Conservation (phyloP, 2,888 invertebrate species). For the Frankliniella fusca region DNA sequence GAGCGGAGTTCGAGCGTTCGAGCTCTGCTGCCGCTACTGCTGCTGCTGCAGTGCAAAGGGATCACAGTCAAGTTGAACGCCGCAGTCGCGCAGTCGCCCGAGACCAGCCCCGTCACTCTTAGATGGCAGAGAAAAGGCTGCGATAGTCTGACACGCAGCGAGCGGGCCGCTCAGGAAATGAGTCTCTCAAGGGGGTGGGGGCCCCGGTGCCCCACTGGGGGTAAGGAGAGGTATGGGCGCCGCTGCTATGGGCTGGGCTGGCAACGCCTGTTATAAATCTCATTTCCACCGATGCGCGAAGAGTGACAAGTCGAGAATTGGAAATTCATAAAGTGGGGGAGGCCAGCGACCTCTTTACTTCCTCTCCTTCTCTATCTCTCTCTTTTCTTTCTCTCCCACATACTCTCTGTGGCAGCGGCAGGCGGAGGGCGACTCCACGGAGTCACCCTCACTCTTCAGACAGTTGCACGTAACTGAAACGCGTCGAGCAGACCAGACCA, state of each 20-base stretch:
- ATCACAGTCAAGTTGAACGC: too few species aligned
- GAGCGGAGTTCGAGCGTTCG: too few species aligned
- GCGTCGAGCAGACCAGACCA: too few species aligned
- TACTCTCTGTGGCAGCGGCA: too few species aligned
- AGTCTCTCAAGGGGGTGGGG: background rate
- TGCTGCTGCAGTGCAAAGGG: too few species aligned
- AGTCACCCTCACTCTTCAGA: too few species aligned
- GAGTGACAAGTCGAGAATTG: background rate
- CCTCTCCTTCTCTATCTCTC: background rate
- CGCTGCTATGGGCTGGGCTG: background rate
- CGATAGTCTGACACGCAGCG: conserved; percentile 14
- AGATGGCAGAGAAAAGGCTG: conserved; percentile 12
- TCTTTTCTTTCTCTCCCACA: too few species aligned
- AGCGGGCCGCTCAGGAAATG: conserved; percentile 6
- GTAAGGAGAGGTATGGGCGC: background rate
- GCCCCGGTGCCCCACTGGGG: background rate
- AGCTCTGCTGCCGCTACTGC: too few species aligned
- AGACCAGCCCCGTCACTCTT: background rate
- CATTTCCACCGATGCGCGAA: background rate
- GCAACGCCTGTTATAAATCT: background rate
- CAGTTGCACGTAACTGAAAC: too few species aligned
- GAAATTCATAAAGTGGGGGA: background rate
- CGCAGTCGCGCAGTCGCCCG: too few species aligned
- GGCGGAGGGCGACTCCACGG: background rate
- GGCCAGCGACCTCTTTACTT: background rate